A percentile compares a stretch with the other conserved stretches of the same genome.
These are phyloP conservation scores for Andrena praecox DNA, from an alignment of 2,888 invertebrate species.

Conservation along the genomic window DNA sequence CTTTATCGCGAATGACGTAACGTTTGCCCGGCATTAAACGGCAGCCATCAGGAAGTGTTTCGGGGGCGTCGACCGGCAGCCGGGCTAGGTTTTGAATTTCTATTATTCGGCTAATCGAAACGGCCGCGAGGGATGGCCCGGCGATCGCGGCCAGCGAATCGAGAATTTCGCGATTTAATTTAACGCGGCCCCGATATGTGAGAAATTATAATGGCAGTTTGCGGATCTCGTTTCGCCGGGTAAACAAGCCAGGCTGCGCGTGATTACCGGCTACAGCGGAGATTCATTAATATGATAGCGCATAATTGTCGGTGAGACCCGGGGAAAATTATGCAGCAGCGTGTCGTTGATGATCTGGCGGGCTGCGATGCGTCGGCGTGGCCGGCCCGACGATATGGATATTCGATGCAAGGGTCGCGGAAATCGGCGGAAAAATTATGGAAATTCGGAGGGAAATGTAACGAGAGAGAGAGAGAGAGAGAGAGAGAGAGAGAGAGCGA, in stretches of 20 bases:
- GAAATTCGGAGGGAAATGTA: not conserved
- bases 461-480: not conserved
- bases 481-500: not conserved
- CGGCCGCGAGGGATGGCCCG: no score
- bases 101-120: conserved; percentile 22
- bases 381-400: not conserved
- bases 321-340: conserved; percentile 37
- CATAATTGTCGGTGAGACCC: conserved; percentile 57
- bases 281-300: conserved; percentile 55
- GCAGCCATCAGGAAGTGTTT: conserved; percentile 5
- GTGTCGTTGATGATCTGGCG: not conserved
- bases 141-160: not conserved
- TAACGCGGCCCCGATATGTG: conserved; percentile 19
- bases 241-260: conserved; percentile 39
- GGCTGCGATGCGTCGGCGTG: not conserved
- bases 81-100: conserved; percentile 32
- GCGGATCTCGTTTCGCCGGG: conserved; percentile 23
- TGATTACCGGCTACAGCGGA: conserved; percentile 43
- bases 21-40: conserved; percentile 11
- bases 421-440: not conserved
- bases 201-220: conserved; percentile 45
- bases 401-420: not conserved
- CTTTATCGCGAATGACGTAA: not conserved
- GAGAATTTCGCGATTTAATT: conserved; percentile 31
- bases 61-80: not conserved